Percentiles rank a stretch among this genome's conserved stretches.
Evolutionary conservation across 2,113 vertebrate genomes (phyloP).

Genomic region (Leucosticte australis): DNA sequence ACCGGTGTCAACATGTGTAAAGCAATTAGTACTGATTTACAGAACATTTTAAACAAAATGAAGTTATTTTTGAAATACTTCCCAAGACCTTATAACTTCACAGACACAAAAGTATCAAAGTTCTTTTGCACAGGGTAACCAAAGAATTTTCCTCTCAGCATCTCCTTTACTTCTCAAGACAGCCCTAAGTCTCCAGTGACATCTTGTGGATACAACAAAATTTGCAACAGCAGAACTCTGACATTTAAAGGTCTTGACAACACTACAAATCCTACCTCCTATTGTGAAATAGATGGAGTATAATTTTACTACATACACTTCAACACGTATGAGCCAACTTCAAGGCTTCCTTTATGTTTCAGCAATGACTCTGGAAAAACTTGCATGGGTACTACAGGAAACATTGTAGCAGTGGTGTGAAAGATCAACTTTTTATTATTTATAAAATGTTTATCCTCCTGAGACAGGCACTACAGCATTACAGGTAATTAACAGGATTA

Average conservation of each 20-base stretch:
- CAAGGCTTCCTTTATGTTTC: background rate
- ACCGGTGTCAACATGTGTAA: background rate
- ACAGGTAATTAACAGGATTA: background rate
- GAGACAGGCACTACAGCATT: background rate
- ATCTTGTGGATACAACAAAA: constrained; percentile 18
- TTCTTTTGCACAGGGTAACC: background rate
- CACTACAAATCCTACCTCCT: background rate
- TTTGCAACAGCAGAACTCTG: background rate
- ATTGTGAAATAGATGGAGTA: background rate
- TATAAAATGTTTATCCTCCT: rapidly evolving
- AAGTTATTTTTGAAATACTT: background rate
- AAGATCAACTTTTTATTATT: background rate
- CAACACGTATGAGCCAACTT: background rate
- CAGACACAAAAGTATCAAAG: background rate
- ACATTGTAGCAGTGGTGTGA: background rate
- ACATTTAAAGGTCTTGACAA: background rate
- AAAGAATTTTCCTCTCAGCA: background rate
- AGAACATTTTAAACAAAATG: background rate
- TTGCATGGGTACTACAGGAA: background rate
- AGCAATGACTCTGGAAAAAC: background rate
- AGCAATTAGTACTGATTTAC: background rate
- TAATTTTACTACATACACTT: background rate
- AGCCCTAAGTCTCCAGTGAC: constrained; percentile 28
- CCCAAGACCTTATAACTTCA: background rate
- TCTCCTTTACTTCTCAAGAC: background rate